Evolutionary conservation across 2,797 vertebrate genomes (phyloP).

Genomic region (Balearica regulorum): DNA sequence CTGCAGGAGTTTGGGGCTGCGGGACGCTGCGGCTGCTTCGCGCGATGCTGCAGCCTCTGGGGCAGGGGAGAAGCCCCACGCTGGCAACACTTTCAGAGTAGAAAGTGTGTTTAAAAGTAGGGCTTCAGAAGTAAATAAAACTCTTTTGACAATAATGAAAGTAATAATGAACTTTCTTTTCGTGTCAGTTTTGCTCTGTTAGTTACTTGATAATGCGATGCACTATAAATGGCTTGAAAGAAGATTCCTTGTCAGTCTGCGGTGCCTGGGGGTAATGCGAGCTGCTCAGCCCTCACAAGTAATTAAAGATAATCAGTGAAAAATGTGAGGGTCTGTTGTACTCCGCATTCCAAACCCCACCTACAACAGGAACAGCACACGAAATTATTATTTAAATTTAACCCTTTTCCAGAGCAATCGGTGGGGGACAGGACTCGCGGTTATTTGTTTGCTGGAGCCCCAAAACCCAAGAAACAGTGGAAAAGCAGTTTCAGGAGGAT

Average conservation of each 20-base stretch:
- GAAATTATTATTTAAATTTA: slow-evolving; percentile 63
- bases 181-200: slow-evolving; percentile 71
- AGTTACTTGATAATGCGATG: slow-evolving; percentile 63
- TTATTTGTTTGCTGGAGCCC: neutral
- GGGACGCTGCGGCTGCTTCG: neutral
- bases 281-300: slow-evolving; percentile 73
- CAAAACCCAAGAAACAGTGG: neutral
- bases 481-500: neutral
- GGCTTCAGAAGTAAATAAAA: slow-evolving; percentile 50
- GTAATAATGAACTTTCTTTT: slow-evolving; percentile 64
- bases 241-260: slow-evolving; percentile 72
- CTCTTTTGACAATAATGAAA: slow-evolving; percentile 45
- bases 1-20: neutral
- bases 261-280: slow-evolving; percentile 58
- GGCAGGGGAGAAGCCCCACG: neutral
- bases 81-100: slow-evolving; percentile 49
- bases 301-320: slow-evolving; percentile 83
- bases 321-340: slow-evolving; percentile 72
- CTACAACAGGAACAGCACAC: slow-evolving; percentile 63
- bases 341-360: slow-evolving; percentile 77
- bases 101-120: slow-evolving; percentile 26
- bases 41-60: neutral
- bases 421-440: neutral
- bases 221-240: slow-evolving; percentile 71
- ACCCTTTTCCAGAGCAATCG: slow-evolving; percentile 5